Conservation (phyloP, 2,113 vertebrate species). For the Nannobrachium achirus region DNA sequence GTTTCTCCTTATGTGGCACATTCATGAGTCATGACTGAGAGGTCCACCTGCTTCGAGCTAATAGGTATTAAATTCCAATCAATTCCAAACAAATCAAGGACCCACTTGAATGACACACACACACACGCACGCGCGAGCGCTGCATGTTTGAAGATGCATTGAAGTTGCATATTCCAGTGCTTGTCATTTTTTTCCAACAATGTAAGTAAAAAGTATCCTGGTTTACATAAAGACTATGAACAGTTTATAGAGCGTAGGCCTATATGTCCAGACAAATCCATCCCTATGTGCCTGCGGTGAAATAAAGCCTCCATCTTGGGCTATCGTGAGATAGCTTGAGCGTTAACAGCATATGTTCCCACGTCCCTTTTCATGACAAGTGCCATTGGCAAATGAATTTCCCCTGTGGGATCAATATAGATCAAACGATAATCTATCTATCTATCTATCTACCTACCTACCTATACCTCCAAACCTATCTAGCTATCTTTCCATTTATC, state of each 20-base stretch:
- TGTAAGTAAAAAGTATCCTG: slow-evolving; percentile 5
- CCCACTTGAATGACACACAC: slow-evolving; percentile 11
- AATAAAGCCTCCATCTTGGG: slow-evolving; percentile 42
- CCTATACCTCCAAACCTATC: no score
- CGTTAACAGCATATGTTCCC: slow-evolving; percentile 48
- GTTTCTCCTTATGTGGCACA: slow-evolving; percentile 5
- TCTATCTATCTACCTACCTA: no score
- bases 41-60: slow-evolving; percentile 25
- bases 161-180: not conserved
- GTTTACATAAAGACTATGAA: slow-evolving; percentile 17
- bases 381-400: no score
- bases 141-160: slow-evolving; percentile 2
- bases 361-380: no score
- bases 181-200: not conserved
- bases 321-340: slow-evolving; percentile 33
- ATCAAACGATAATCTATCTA: no score
- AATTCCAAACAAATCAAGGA: not conserved
- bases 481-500: no score
- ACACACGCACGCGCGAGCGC: no score
- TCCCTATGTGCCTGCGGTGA: slow-evolving; percentile 21
- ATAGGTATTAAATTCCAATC: slow-evolving; percentile 26
- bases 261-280: slow-evolving; percentile 25
- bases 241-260: not conserved
- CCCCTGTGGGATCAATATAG: no score
- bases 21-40: slow-evolving; percentile 25